Conservation (phyloP, 1,140 invertebrate species). For the Gryon sp. region DNA sequence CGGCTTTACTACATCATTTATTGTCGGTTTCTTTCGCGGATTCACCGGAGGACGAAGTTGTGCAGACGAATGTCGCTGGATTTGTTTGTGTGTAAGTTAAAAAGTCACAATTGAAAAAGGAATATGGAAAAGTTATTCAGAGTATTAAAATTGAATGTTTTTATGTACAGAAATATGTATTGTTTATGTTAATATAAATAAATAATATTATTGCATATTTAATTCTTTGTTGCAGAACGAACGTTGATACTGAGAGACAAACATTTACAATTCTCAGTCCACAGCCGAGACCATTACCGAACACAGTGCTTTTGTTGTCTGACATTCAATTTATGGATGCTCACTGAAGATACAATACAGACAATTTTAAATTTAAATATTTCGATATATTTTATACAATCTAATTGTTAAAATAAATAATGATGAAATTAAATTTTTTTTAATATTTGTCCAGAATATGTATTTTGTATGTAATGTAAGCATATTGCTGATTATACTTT, state of each 20-base stretch:
- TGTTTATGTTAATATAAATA: too few species aligned
- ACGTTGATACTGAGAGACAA: conserved; percentile 92
- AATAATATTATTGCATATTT: too few species aligned
- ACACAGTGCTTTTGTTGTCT: conserved; percentile 88
- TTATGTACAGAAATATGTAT: conserved; percentile 10
- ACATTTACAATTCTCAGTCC: conserved; percentile 92
- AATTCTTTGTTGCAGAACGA: conserved; percentile 87
- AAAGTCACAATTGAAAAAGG: too few species aligned
- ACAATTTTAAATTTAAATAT: too few species aligned
- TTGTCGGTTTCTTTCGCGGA: conserved; percentile 92
- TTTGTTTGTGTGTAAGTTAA: conserved; percentile 97
- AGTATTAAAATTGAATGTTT: neutral
- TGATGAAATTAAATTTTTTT: too few species aligned
- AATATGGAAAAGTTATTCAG: too few species aligned
- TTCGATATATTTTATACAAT: too few species aligned
- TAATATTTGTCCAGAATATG: too few species aligned
- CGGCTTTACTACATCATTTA: conserved; percentile 91
- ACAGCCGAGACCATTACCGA: conserved; percentile 93
- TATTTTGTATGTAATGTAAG: too few species aligned
- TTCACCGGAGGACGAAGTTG: conserved; percentile 87
- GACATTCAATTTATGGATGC: conserved; percentile 94
- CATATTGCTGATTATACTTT: too few species aligned
- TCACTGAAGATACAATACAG: too few species aligned
- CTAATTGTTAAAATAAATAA: too few species aligned
- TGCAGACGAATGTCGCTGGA: conserved; percentile 93